Conservation (phyloP, 2,888 invertebrate species). For the Nymphalis c-album region DNA sequence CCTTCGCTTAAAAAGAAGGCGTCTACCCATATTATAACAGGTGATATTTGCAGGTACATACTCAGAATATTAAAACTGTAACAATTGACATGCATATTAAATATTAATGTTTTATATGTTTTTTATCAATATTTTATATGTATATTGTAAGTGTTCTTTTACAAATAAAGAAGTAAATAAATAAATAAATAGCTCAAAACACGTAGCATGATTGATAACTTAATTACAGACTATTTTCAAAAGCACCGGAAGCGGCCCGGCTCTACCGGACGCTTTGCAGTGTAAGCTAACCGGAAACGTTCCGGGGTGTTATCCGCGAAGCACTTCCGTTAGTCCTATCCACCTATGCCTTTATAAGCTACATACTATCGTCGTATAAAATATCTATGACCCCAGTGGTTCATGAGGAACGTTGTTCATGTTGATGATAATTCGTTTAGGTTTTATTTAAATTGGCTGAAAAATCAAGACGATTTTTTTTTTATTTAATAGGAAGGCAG, state of each 20-base stretch:
- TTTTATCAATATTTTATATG: too few species aligned
- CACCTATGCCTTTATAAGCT: slow-evolving; percentile 19
- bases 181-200: neutral
- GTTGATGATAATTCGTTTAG: too few species aligned
- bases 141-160: too few species aligned
- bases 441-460: too few species aligned
- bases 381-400: neutral
- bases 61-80: neutral
- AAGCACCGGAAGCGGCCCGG: slow-evolving; percentile 5
- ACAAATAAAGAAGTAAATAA: too few species aligned
- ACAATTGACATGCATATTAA: too few species aligned
- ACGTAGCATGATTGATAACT: slow-evolving; percentile 15
- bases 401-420: too few species aligned
- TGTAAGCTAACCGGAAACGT: slow-evolving; percentile 24
- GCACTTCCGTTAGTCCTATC: slow-evolving; percentile 22
- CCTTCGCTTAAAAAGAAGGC: too few species aligned
- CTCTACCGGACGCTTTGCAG: slow-evolving; percentile 14
- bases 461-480: too few species aligned
- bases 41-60: neutral
- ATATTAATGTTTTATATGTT: too few species aligned
- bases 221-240: slow-evolving; percentile 19
- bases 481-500: too few species aligned
- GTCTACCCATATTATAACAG: too few species aligned
- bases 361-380: slow-evolving; percentile 15
- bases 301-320: slow-evolving; percentile 24